phyloP scores from a whole-genome alignment of 2,888 invertebrate species.

The Heliconius sara region DNA sequence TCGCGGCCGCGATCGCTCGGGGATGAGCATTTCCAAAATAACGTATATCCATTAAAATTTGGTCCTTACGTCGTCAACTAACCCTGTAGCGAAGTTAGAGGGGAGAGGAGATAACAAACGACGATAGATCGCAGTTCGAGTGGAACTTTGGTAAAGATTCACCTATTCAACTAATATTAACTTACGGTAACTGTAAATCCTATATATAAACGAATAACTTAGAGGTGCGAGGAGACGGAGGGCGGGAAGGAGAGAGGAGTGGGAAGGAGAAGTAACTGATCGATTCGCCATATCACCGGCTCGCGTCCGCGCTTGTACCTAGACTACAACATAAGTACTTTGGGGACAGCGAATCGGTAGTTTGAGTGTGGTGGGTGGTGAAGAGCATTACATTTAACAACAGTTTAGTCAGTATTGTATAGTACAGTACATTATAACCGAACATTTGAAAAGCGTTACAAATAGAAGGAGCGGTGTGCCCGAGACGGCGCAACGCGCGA shows the following conservation, averaged over 20 bases:
- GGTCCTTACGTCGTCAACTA: slow-evolving; percentile 74
- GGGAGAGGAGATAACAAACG: slow-evolving; percentile 65
- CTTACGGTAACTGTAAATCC: slow-evolving; percentile 81
- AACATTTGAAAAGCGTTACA: slow-evolving; percentile 55
- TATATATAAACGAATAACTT: slow-evolving; percentile 55
- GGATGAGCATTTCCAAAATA: slow-evolving; percentile 62
- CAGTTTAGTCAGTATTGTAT: slow-evolving; percentile 52
- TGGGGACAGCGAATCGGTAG: slow-evolving; percentile 48
- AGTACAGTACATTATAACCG: slow-evolving; percentile 54
- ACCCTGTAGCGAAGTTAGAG: slow-evolving; percentile 69
- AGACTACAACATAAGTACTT: slow-evolving; percentile 36
- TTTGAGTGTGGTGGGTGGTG: slow-evolving; percentile 43
- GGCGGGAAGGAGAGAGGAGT: background rate
- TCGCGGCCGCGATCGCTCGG: slow-evolving; percentile 55
- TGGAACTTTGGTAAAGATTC: slow-evolving; percentile 80
- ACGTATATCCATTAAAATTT: slow-evolving; percentile 60
- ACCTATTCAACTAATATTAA: slow-evolving; percentile 79
- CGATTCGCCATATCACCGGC: slow-evolving; percentile 47
- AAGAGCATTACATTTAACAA: slow-evolving; percentile 45
- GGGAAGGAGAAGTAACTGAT: slow-evolving; percentile 35
- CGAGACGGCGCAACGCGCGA: slow-evolving; percentile 53
- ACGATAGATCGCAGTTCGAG: slow-evolving; percentile 66
- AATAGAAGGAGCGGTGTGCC: slow-evolving; percentile 53
- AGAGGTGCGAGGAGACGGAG: slow-evolving; percentile 23
- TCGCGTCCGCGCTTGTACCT: slow-evolving; percentile 39